Base-by-base conservation (phyloP, 2,113 vertebrate genomes). In the Ptilonorhynchus violaceus region DNA sequence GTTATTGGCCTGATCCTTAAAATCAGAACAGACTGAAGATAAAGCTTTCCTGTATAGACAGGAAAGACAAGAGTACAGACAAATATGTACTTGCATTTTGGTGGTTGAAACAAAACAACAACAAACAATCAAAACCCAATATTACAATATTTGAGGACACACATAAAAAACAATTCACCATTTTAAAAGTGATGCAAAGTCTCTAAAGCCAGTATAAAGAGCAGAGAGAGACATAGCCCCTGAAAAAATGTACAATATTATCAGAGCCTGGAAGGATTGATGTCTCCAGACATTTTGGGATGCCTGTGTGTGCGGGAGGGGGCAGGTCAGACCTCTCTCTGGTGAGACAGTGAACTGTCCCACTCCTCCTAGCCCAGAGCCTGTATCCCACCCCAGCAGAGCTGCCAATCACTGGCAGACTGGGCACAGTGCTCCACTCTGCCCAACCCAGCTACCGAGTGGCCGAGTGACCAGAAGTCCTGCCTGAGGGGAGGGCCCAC, bases 181-280 rank as follows among this genome's bases (percentile, higher is more conserved):
- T 68, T 53, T 68, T 10, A 83, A 20, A 56, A 59, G 15, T 67
- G 11, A 42, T 59, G 15, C 3, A 58, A 41, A 13, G 52, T 47
- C 15, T 59, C 35, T 53, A 28, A 33, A 82, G 55, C 16, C 33
- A 50, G 19, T 50, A 16, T 13, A 31, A 70, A 80, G 35, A 50
- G 63, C 8, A 59, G 73, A 69, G 24, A 24, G 35, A 66, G 7
- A 41, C 21, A 15, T 5, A 44, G 18, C 3, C 28, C 6, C 15
- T 35, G 15, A 42, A 60, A 60, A 55, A 66, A 18, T 18, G 20
- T 0, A 0, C 11, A 18, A 1, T 5, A 4, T 28, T 62, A 7
- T 62, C 35, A 39, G 37, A 39, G 25, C 37, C 25, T 39, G 37
- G 35, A 62, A 28, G 25, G 25, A 19, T 13, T 62, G 25, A 39